phyloP scores from a whole-genome alignment of 2,888 invertebrate genomes.

The Tortrix viridana region DNA sequence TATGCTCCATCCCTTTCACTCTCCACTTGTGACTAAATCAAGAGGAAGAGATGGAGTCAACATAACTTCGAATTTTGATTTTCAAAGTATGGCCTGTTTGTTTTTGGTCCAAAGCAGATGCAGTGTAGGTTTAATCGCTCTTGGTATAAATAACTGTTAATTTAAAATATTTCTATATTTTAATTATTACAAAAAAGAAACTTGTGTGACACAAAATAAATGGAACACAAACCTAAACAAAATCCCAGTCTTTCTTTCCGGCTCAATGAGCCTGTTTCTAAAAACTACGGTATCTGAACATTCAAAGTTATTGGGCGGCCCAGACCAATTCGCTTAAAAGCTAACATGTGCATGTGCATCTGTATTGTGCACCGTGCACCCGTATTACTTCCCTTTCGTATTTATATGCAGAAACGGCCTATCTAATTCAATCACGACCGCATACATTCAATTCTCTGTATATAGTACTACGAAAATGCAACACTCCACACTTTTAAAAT shows the following conservation, averaged over 20 bases:
- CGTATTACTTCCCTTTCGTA: conserved; percentile 48
- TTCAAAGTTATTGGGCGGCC: conserved; percentile 37
- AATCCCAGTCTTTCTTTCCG: neutral
- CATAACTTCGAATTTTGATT: no score
- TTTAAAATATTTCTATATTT: no score
- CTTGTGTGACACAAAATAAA: neutral
- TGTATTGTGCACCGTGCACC: conserved; percentile 40
- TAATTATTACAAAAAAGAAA: no score
- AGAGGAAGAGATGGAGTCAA: no score
- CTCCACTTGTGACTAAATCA: no score
- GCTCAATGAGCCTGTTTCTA: conserved; percentile 6
- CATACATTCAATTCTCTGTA: conserved; percentile 2
- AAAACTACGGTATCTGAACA: conserved; percentile 10
- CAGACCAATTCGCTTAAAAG: conserved; percentile 67
- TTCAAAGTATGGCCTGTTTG: no score
- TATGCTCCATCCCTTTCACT: no score
- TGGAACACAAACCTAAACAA: neutral
- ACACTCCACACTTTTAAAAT: conserved; percentile 17
- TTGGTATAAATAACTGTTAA: no score
- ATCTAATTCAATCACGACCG: conserved; percentile 44
- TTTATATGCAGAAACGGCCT: conserved; percentile 47
- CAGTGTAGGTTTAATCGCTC: no score
- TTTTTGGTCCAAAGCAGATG: no score
- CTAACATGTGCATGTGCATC: conserved; percentile 48
- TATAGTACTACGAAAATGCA: conserved; percentile 3